Percentiles rank a stretch among this genome's conserved stretches.
Evolutionary conservation across 2,888 invertebrate species (phyloP).

Genomic region (Coenonympha glycerion): DNA sequence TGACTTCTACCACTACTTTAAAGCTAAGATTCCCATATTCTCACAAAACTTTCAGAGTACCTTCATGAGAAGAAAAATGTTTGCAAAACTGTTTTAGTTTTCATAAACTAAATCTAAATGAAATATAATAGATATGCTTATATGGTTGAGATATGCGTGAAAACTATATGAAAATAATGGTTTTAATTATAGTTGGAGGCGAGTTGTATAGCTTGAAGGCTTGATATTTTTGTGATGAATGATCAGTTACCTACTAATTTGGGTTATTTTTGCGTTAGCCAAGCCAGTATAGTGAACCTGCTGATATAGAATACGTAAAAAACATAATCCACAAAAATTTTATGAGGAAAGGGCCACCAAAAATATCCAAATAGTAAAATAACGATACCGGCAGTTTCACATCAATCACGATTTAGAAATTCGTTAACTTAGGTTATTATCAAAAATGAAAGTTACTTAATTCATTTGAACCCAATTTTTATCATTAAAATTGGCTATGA

Average conservation of each 20-base stretch:
- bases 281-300: constrained; percentile 55
- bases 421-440: too few relatives aligned
- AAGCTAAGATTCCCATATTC: constrained; percentile 70
- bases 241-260: constrained; percentile 22
- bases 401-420: constrained; percentile 10
- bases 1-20: constrained; percentile 64
- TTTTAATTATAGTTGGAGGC: constrained; percentile 44
- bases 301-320: constrained; percentile 30
- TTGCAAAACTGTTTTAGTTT: constrained; percentile 72
- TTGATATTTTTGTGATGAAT: constrained; percentile 31
- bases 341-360: neutral
- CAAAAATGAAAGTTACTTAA: too few relatives aligned
- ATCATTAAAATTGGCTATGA: too few relatives aligned
- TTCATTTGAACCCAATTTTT: too few relatives aligned
- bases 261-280: constrained; percentile 43
- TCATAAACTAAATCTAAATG: constrained; percentile 57
- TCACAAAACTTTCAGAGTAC: constrained; percentile 72
- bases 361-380: constrained; percentile 1
- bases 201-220: constrained; percentile 47
- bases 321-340: neutral
- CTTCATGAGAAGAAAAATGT: constrained; percentile 75
- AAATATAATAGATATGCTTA: constrained; percentile 42
- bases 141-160: constrained; percentile 44
- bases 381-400: constrained; percentile 44
- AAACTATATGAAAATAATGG: constrained; percentile 60